phyloP scores from a whole-genome alignment of 2,888 invertebrate species.

The Sesia apiformis region DNA sequence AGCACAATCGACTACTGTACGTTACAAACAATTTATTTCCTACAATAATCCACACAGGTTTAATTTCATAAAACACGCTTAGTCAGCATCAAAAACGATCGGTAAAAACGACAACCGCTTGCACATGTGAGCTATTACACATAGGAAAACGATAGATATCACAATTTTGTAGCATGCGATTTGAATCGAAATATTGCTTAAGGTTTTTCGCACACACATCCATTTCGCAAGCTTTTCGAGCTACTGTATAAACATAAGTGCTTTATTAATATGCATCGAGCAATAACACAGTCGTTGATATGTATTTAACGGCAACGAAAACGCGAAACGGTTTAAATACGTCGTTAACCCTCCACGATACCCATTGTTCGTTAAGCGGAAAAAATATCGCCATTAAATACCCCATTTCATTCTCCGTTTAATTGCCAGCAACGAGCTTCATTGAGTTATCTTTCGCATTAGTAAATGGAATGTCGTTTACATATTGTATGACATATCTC shows the following conservation, averaged over 20 bases:
- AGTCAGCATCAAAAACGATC: too few relatives aligned
- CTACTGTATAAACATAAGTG: background rate
- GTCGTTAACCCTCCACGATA: conserved; percentile 11
- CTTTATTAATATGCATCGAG: conserved; percentile 1
- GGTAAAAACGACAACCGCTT: too few relatives aligned
- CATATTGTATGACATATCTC: conserved; percentile 5
- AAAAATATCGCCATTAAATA: conserved; percentile 5
- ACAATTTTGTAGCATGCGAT: too few relatives aligned
- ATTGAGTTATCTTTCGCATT: background rate
- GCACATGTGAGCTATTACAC: too few relatives aligned
- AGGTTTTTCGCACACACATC: too few relatives aligned
- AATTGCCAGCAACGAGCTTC: background rate
- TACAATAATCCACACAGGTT: too few relatives aligned
- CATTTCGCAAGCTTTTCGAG: background rate
- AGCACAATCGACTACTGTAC: too few relatives aligned
- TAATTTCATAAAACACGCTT: too few relatives aligned
- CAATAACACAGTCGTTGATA: conserved; percentile 1
- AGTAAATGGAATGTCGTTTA: conserved; percentile 1
- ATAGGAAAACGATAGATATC: too few relatives aligned
- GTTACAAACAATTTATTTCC: too few relatives aligned
- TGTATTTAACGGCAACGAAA: background rate
- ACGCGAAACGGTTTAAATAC: conserved; percentile 13
- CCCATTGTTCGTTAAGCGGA: conserved; percentile 16
- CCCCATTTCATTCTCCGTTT: background rate
- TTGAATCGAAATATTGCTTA: too few relatives aligned